phyloP scores from a whole-genome alignment of 2,888 invertebrate genomes.

The Amblyjoppa fuscipennis region DNA sequence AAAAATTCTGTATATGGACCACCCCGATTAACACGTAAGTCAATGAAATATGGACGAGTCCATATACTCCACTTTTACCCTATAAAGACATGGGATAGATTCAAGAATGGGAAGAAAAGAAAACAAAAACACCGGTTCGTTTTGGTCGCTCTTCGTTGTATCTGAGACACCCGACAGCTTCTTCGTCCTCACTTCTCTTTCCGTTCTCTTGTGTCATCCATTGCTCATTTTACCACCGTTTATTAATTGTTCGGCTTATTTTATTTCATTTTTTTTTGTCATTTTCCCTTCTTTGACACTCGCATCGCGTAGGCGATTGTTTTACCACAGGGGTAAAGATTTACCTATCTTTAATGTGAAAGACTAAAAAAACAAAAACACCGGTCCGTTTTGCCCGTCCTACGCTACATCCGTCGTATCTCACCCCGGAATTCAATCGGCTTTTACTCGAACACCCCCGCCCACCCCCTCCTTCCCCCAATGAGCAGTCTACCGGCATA shows the following conservation, averaged over 20 bases:
- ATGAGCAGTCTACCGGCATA: not conserved
- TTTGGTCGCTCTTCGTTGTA: too few species aligned
- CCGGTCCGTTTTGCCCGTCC: too few species aligned
- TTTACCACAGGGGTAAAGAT: not conserved
- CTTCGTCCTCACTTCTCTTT: constrained; percentile 42
- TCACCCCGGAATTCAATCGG: constrained; percentile 39
- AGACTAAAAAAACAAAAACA: too few species aligned
- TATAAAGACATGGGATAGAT: too few species aligned
- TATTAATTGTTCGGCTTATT: constrained; percentile 8
- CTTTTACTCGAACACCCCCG: not conserved
- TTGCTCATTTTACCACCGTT: constrained; percentile 25
- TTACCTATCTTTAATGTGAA: not conserved
- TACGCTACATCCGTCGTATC: not conserved
- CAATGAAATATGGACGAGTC: too few species aligned
- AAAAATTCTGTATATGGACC: too few species aligned
- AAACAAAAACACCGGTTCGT: too few species aligned
- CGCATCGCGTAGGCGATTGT: not conserved
- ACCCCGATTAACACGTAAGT: too few species aligned
- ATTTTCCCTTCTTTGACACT: constrained; percentile 19
- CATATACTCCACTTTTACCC: too few species aligned
- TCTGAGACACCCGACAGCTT: constrained; percentile 45
- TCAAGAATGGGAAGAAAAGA: too few species aligned
- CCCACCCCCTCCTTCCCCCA: not conserved
- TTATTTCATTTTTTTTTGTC: constrained; percentile 4
- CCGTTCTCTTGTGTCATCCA: constrained; percentile 29